Conservation (phyloP, 92 coral and sea anemone genomes). For the Phenganax subtilis region DNA sequence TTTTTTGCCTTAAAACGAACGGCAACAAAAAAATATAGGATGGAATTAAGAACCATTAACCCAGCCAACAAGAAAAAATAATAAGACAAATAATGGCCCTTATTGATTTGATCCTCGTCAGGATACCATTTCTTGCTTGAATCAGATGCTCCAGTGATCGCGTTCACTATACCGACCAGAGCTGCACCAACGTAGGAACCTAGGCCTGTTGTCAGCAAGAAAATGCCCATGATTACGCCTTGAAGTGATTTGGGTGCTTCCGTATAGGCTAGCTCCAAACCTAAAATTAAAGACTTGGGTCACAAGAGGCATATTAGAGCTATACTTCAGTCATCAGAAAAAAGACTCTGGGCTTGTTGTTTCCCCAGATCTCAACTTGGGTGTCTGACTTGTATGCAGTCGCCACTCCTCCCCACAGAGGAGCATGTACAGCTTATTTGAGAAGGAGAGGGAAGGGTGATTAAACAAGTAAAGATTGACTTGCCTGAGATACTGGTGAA, state of each 20-base stretch:
- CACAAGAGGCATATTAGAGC: too few species aligned
- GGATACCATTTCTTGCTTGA: constrained; percentile 60
- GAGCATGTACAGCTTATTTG: too few species aligned
- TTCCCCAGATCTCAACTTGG: neutral
- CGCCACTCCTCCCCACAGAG: neutral
- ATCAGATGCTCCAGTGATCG: constrained; percentile 15
- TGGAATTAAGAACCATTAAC: constrained; percentile 64
- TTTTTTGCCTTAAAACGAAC: constrained; percentile 33
- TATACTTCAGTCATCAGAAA: too few species aligned
- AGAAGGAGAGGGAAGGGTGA: too few species aligned
- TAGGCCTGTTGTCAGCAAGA: constrained; percentile 62
- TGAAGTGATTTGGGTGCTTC: constrained; percentile 75
- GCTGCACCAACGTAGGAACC: constrained; percentile 67
- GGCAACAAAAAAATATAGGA: constrained; percentile 62
- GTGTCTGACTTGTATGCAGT: neutral
- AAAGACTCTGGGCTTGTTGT: too few species aligned
- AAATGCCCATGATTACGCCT: constrained; percentile 82
- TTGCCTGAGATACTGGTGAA: constrained; percentile 75
- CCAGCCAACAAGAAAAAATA: constrained; percentile 77
- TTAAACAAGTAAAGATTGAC: neutral
- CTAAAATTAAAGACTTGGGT: neutral
- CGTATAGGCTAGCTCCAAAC: constrained; percentile 70
- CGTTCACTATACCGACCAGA: constrained; percentile 58
- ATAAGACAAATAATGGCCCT: constrained; percentile 59
- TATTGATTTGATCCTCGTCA: constrained; percentile 50